phyloP scores from a whole-genome alignment of 2,888 invertebrate genomes.

The Cheilosia impressa region DNA sequence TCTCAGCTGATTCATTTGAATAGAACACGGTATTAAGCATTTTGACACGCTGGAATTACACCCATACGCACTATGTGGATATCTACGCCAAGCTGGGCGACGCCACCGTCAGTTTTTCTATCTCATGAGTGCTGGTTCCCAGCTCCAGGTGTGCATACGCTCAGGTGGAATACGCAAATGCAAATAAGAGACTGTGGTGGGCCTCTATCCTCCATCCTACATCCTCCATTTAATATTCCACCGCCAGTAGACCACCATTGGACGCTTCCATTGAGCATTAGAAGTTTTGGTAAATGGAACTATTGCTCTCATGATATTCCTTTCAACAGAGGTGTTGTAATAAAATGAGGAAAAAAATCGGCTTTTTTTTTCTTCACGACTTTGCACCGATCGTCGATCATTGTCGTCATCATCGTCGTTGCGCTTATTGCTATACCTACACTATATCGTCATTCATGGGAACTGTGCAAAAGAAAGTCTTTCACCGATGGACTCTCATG shows the following conservation, averaged over 20 bases:
- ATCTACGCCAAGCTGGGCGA: slow-evolving; percentile 11
- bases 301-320: slow-evolving; percentile 33
- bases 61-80: slow-evolving; percentile 58
- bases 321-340: slow-evolving; percentile 46
- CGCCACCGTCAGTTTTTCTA: slow-evolving; percentile 9
- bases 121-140: slow-evolving; percentile 37
- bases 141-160: slow-evolving; percentile 61
- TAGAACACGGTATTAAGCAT: slow-evolving; percentile 71
- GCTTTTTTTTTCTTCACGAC: slow-evolving; percentile 49
- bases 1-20: slow-evolving; percentile 73
- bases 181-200: slow-evolving; percentile 55
- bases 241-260: slow-evolving; percentile 17
- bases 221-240: slow-evolving; percentile 28
- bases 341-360: slow-evolving; percentile 19
- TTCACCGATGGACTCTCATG: slow-evolving; percentile 65
- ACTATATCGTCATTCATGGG: slow-evolving; percentile 67
- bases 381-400: slow-evolving; percentile 61
- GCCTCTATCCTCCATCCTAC: slow-evolving; percentile 24
- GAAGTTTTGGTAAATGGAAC: slow-evolving; percentile 61
- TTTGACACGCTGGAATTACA: slow-evolving; percentile 73
- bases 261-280: slow-evolving; percentile 37
- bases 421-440: slow-evolving; percentile 9
- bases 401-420: slow-evolving; percentile 56
- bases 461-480: slow-evolving; percentile 75
- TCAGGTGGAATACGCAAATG: slow-evolving; percentile 59